phyloP scores from a whole-genome alignment of 2,113 vertebrate genomes.

The Seriola aureovittata region DNA sequence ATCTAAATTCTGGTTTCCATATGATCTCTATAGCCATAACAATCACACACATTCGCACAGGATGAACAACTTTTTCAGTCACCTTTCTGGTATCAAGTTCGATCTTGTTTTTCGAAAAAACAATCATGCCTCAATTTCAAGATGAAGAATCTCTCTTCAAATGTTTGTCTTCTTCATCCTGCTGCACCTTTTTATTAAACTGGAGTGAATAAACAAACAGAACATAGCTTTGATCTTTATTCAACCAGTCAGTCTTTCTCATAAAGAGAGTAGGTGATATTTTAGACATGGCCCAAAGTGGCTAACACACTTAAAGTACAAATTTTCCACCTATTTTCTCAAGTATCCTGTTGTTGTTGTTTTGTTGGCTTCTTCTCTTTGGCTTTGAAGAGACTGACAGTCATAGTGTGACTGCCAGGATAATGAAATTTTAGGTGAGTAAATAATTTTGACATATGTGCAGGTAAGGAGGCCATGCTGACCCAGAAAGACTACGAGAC shows the following conservation, averaged over 20 bases:
- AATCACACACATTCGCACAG: too few species aligned
- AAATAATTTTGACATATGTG: not conserved
- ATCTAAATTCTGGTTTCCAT: too few species aligned
- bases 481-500: slow-evolving; percentile 93
- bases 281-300: not conserved
- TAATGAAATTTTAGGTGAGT: not conserved
- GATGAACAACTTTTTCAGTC: not conserved
- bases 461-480: slow-evolving; percentile 94
- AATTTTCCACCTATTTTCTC: not conserved
- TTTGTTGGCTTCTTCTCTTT: too few species aligned
- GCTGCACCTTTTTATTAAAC: too few species aligned
- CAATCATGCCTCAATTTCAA: not conserved
- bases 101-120: too few species aligned
- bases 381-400: not conserved
- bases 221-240: too few species aligned
- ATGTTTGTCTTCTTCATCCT: too few species aligned
- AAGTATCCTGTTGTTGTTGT: not conserved
- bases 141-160: too few species aligned
- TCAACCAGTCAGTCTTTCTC: not conserved
- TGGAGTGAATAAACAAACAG: too few species aligned
- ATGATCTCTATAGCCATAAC: too few species aligned
- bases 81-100: not conserved
- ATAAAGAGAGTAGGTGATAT: not conserved
- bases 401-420: not conserved
- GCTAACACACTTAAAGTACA: not conserved